Percentiles rank a stretch among this genome's conserved stretches.
These are phyloP conservation scores for Rhyzopertha dominica DNA, from an alignment of 1,140 invertebrate species.

Conservation along the genomic window DNA sequence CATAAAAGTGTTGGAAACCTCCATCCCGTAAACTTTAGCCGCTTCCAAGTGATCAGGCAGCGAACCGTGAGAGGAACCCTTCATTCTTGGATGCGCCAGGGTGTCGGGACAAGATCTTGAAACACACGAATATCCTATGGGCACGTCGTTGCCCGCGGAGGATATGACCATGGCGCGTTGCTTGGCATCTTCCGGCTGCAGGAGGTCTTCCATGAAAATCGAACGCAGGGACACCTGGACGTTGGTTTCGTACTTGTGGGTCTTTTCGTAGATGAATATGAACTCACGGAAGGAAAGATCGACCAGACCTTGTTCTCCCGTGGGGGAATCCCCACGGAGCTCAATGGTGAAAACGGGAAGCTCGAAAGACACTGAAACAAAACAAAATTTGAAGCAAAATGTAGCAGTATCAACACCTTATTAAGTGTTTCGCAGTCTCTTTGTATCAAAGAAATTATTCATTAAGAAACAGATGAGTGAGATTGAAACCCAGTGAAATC, in stretches of 20 bases:
- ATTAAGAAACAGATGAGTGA: no score
- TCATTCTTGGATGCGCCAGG: slow-evolving; percentile 46
- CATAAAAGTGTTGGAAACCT: slow-evolving; percentile 5
- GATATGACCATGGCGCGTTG: slow-evolving; percentile 76
- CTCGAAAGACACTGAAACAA: slow-evolving; percentile 48
- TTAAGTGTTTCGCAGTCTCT: no score
- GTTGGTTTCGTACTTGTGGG: slow-evolving; percentile 59
- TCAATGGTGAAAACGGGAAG: slow-evolving; percentile 68
- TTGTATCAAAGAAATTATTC: no score
- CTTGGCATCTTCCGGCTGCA: slow-evolving; percentile 67
- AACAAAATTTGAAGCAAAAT: slow-evolving; percentile 5
- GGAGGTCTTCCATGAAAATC: slow-evolving; percentile 82
- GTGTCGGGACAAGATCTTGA: slow-evolving; percentile 82
- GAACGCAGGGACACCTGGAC: slow-evolving; percentile 75
- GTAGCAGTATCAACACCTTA: no score
- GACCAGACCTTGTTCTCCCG: slow-evolving; percentile 65
- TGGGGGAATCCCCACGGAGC: slow-evolving; percentile 59
- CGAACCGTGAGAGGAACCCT: slow-evolving; percentile 47
- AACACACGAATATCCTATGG: slow-evolving; percentile 52
- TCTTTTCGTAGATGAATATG: slow-evolving; percentile 65
- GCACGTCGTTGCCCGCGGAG: slow-evolving; percentile 45
- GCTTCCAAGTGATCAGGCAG: slow-evolving; percentile 66
- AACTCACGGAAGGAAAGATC: slow-evolving; percentile 81
- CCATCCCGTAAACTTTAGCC: slow-evolving; percentile 47
- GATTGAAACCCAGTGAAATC: no score